Base-by-base conservation (phyloP, 1,140 invertebrate genomes). In the Triops cancriformis region DNA sequence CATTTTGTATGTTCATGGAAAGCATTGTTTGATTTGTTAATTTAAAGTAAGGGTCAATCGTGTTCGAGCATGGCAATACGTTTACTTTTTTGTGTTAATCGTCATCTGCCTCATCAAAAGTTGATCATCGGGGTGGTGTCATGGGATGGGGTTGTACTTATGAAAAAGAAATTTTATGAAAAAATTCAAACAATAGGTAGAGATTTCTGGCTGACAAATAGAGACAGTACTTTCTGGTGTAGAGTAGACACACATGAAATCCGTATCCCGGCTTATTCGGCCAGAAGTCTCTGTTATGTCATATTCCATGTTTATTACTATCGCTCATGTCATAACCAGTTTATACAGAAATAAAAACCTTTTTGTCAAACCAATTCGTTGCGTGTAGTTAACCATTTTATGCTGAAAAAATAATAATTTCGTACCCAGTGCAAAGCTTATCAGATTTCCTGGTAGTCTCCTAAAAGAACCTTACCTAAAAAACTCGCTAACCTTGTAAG, bases 301-400 rank as follows among this genome's bases (percentile, higher is more conserved):
- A n/a, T 64, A 64, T 64, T 64, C 51, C 23, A 23, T 64, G 14
- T 64, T 64, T 64, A n/a, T 64, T 23, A n/a, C 5, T 64, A 64
- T 64, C 51, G 51, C 51, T 64, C 51, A 64, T 64, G 51, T 64
- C 51, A 64, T 64, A 64, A 64, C 51, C 51, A 64, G 51, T 64
- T 64, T 64, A 64, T 64, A 64, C 23, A 18, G 18, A 37, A 64
- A 64, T 64, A 64, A 64, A 64, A 64, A 64, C 51, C 51, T n/a
- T 64, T n/a, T 64, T 18, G 14, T 23, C 51, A 23, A n/a, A 37
- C 31, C 31, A 37, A 37, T 37, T 37, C 31, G 31, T 37, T 37
- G 31, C 31, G 31, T 7, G 31, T 37, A 37, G 2, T 37, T 37
- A 37, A 37, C 7, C 7, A 2, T 37, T 37, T 37, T 37, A 4